These are phyloP conservation scores for Serrognathus titanus DNA, from an alignment of 2,888 invertebrate genomes.

Conservation along the genomic window DNA sequence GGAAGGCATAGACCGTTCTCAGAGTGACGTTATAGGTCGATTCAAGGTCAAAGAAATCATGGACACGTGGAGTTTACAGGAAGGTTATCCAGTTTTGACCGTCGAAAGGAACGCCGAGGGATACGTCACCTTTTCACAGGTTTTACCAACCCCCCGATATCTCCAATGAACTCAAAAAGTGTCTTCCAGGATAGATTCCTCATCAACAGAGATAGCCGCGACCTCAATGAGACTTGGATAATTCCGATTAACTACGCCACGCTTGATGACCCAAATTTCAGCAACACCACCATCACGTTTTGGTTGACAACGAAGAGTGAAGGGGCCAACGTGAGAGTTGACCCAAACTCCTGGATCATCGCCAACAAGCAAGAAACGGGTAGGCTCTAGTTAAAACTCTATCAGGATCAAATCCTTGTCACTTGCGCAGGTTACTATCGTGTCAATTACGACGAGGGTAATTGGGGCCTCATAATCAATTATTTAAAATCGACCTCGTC, in stretches of 20 bases:
- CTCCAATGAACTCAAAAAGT: not conserved
- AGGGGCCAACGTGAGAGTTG: not conserved
- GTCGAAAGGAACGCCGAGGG: constrained; percentile 8
- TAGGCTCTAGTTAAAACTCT: constrained; percentile 32
- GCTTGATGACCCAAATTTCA: constrained; percentile 15
- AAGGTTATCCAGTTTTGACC: constrained; percentile 22
- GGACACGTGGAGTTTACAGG: constrained; percentile 18
- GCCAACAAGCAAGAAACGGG: constrained; percentile 59
- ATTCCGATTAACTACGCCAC: constrained; percentile 39
- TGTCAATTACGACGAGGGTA: constrained; percentile 44
- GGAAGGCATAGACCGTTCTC: not conserved
- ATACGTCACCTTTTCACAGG: constrained; percentile 8
- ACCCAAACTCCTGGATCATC: constrained; percentile 53
- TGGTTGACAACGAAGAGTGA: constrained; percentile 48
- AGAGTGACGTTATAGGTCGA: not conserved
- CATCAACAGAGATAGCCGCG: not conserved
- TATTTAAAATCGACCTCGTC: constrained; percentile 44
- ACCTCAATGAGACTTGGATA: constrained; percentile 32
- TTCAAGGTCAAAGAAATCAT: constrained; percentile 8
- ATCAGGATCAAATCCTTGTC: not conserved
- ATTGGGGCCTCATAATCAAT: constrained; percentile 49
- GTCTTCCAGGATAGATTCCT: constrained; percentile 6
- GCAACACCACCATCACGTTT: constrained; percentile 47
- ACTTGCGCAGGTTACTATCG: constrained; percentile 39
- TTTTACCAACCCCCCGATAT: not conserved